These are phyloP conservation scores for Drosophila pruinosa DNA, from an alignment of 1,140 invertebrate species.

Conservation along the genomic window DNA sequence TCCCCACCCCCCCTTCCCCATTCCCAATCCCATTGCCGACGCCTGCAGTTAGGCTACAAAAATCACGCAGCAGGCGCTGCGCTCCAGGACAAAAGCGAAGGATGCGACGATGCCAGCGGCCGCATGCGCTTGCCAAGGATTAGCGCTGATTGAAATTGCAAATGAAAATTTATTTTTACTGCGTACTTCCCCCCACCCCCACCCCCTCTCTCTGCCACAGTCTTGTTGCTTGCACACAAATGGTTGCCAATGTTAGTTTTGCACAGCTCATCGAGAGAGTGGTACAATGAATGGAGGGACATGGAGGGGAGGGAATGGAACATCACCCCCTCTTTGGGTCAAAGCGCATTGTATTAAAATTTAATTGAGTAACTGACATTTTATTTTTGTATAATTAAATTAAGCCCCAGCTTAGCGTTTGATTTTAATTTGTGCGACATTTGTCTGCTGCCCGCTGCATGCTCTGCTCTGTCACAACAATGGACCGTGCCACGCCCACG, in stretches of 20 bases:
- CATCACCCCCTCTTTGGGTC: conserved; percentile 33
- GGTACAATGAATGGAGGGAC: background rate
- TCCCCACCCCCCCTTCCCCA: background rate
- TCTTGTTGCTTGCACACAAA: background rate
- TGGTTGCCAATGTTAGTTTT: conserved; percentile 65
- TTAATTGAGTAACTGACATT: conserved; percentile 82
- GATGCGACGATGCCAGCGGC: conserved; percentile 32
- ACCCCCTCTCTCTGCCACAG: background rate
- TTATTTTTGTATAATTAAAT: conserved; percentile 82
- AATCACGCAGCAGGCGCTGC: conserved; percentile 62
- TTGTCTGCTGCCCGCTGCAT: conserved; percentile 41
- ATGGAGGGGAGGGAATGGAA: background rate
- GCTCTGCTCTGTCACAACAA: conserved; percentile 46
- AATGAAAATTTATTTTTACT: conserved; percentile 82
- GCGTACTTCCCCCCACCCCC: conserved; percentile 29
- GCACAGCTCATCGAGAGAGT: conserved; percentile 46
- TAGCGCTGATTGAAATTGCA: conserved; percentile 82
- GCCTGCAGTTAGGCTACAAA: conserved; percentile 79
- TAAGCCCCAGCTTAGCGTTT: conserved; percentile 77
- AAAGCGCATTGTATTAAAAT: conserved; percentile 71
- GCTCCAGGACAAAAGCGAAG: conserved; percentile 6
- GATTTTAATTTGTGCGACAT: conserved; percentile 82
- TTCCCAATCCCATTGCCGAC: background rate
- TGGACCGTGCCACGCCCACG: conserved; percentile 13
- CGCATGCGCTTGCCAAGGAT: conserved; percentile 79